These are phyloP conservation scores for Tipula lateralis DNA, from an alignment of 2,888 invertebrate species.

Conservation along the genomic window DNA sequence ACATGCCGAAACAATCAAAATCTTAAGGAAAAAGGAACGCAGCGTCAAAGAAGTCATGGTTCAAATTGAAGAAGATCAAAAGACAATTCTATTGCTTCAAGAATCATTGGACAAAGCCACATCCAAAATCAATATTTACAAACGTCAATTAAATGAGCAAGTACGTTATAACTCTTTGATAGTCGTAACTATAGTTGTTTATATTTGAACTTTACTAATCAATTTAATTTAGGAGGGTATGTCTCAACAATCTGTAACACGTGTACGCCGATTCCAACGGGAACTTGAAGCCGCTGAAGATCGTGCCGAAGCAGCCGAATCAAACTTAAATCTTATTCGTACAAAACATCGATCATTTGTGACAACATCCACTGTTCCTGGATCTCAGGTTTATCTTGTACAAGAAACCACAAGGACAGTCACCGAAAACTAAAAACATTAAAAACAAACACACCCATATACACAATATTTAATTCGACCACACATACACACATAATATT, in stretches of 20 bases:
- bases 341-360: conserved; percentile 98
- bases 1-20: conserved; percentile 95
- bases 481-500: not conserved
- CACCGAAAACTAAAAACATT: conserved; percentile 37
- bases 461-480: conserved; percentile 12
- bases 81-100: conserved; percentile 87
- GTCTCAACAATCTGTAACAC: conserved; percentile 86
- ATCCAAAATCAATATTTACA: conserved; percentile 89
- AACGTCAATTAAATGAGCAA: conserved; percentile 92
- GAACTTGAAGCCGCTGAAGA: conserved; percentile 97
- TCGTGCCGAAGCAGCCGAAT: conserved; percentile 91
- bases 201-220: no score
- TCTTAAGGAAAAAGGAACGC: conserved; percentile 96
- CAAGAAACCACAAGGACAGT: conserved; percentile 71
- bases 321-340: conserved; percentile 89
- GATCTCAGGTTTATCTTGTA: conserved; percentile 85
- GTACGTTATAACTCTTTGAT: conserved; percentile 50
- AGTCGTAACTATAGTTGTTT: not conserved
- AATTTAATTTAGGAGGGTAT: conserved; percentile 70
- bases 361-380: conserved; percentile 87
- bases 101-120: conserved; percentile 81
- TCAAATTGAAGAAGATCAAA: conserved; percentile 94
- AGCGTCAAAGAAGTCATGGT: conserved; percentile 92
- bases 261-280: conserved; percentile 96
- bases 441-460: not conserved